Evolutionary conservation across 2,888 invertebrate species (phyloP), one percentile per base, ranked within the genome.

Genomic region (Blastobasis lacticolella): DNA sequence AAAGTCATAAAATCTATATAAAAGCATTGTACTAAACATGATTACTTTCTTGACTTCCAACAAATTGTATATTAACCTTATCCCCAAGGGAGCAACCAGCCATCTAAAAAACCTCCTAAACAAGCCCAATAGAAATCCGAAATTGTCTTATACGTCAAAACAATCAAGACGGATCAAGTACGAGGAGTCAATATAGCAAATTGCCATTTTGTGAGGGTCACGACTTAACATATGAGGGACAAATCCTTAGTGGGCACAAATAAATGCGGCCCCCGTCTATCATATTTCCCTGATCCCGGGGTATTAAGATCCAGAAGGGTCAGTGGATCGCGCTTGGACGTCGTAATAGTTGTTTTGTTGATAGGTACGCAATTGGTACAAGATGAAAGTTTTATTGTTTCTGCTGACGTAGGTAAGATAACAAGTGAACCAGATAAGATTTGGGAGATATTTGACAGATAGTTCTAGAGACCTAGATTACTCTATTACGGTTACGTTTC

Each of bases 171-270:
- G 56, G 75, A 75, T 77, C 73, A 75, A 70, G 72, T 23, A 23
- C 23, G 23, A 23, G 23, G 64, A 77, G 75, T 78, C 75, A 71
- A 78, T 71, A 73, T 66, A 70, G 65, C 75, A 83, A 85, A 84
- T 83, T 84, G 81, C 72, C 69, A 64, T 76, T 84, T 83, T 78
- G 68, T 61, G 62, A 62, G 75, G 79, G 82, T 83, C 81, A 73
- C 78, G 71, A 82, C 83, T 84, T 85, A 85, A 75, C 78, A 76
- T 76, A 75, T 72, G 80, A 73, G 70, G 80, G 78, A 73, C 66
- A 75, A 77, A 78, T 80, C 83, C 81, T 81, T 78, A 80, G 73
- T 77, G 78, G 72, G 75, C 85, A 86, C 80, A 86, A 87, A 86
- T 87, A 85, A 86, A 83, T 82, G 78, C 81, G 80, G 67, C 63